Base-by-base conservation (phyloP, 2,113 vertebrate species). In the Calidris pygmaea region DNA sequence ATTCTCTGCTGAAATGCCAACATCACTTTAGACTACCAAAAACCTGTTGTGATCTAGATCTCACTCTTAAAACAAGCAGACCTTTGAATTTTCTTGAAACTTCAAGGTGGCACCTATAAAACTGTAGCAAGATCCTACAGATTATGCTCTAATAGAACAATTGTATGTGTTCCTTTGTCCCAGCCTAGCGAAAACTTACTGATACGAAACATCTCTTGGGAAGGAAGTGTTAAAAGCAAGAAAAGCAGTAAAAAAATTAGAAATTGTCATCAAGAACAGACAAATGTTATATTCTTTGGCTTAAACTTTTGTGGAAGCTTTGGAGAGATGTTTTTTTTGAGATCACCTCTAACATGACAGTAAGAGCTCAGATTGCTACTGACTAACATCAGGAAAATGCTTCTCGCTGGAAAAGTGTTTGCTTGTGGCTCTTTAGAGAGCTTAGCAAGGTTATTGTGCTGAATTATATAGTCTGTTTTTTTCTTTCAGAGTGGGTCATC, bases 401-500 rank as follows among this genome's bases (percentile, higher is more conserved):
- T 92, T 88, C 19, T 58, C 81, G 22, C 63, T 84, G 48, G 68
- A 59, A 56, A 86, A 86, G 80, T 4, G 3, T 81, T 48, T 60
- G 52, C 34, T 58, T 75, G n/a, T 87, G 32, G 15, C 34, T 87
- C 17, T 47, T 37, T 29, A 76, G 30, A 60, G 21, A 80, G 18
- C 27, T 18, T 52, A 20, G 37, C 7, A 43, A 73, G 24, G 7
- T 43, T 39, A 71, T 18, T 92, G 41, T 12, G 58, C 43, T 63
- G 32, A 10, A 9, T 74, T 76, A 29, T 32, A 63, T 26, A n/a
- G 9, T 68, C 62, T 95, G 14, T 39, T 68, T 91, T 91, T 91
- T 79, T 84, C 75, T 93, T 98, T 68, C 90, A 98, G 97, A 85
- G 59, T 15, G 90, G 94, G 83, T 85, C 97, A 2, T 68, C 91